Evolutionary conservation across 2,113 vertebrate genomes (phyloP).

Genomic region (Sturnus vulgaris): DNA sequence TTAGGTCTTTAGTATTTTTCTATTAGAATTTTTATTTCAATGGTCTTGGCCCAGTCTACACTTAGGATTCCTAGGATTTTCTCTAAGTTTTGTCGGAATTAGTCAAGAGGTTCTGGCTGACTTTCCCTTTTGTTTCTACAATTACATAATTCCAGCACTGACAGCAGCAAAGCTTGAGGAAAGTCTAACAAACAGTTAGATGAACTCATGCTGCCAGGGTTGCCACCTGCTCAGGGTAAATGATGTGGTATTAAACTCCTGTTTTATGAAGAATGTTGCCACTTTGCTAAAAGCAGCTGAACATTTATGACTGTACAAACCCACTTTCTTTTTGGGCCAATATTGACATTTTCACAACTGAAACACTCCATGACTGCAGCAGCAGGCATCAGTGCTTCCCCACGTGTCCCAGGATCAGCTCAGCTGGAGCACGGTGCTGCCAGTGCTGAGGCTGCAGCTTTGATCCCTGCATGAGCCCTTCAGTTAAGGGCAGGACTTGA

Average conservation of each 20-base stretch:
- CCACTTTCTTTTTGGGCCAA: not conserved
- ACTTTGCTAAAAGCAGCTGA: not conserved
- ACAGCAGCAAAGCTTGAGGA: not conserved
- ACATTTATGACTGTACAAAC: not conserved
- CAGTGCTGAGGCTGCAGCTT: accelerated
- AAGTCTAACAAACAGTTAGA: not conserved
- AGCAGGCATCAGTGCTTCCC: not conserved
- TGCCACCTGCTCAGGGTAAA: not conserved
- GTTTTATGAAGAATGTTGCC: not conserved
- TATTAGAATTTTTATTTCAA: not conserved
- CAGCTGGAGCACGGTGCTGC: not conserved
- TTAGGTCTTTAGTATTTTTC: not conserved
- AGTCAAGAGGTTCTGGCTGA: not conserved
- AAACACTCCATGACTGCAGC: not conserved
- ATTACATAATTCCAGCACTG: not conserved
- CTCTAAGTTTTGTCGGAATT: not conserved
- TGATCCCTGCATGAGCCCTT: accelerated
- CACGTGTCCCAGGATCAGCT: accelerated
- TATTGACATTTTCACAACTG: not conserved
- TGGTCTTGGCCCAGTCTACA: not conserved
- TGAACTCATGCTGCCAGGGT: not conserved
- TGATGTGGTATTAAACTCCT: not conserved
- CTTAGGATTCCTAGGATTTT: not conserved
- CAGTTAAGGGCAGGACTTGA: not conserved
- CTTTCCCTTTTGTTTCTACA: not conserved